Evolutionary conservation across 2,888 invertebrate species (phyloP), one percentile per base, ranked within the genome.

Genomic region (Pachydiplax longipennis): DNA sequence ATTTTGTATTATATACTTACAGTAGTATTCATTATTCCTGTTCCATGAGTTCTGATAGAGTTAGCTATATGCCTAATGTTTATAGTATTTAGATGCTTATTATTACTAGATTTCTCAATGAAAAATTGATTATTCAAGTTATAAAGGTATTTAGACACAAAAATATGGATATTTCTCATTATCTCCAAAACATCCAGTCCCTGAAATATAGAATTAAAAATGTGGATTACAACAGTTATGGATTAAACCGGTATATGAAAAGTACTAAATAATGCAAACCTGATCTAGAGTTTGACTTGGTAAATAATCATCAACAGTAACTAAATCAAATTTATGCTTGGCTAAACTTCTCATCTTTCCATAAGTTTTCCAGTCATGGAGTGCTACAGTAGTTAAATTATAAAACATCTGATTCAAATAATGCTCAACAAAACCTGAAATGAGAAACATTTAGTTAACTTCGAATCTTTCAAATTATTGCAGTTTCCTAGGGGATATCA

Each of bases 361-460:
- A 93, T 99, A 99, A 0, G 98, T 99, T 94, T 97, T 97, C 98
- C 99, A 99, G 94, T 99, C 99, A 92, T 99, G 99, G 82, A 99
- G 95, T 12, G 99, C 99, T 53, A 99, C 98, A 1, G 99, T 98
- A 0, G 99, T 99, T 92, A 99, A 95, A 95, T 99, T 99, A 94
- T 99, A 99, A 94, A 99, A 99, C 93, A 98, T 98, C 92, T 96
- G 97, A 93, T 99, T 98, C 92, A 99, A 95, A 94, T 99, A 99
- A 93, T 98, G 96, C 93, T 99, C 99, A 13, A 98, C 96, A 93
- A 94, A 95, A 91, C 94, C 94, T 94, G 91, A 58, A 92, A 90
- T 87, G 80, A 80, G 48, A 58, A 65, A 91, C 10, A 35, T 65
- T 25, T 58, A 37, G 37, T 40, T 31, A 81, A 91, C 31, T 81